Evolutionary conservation across 2,888 invertebrate species (phyloP), one percentile per base, ranked within the genome.

Genomic region (Hypercompe scribonia): DNA sequence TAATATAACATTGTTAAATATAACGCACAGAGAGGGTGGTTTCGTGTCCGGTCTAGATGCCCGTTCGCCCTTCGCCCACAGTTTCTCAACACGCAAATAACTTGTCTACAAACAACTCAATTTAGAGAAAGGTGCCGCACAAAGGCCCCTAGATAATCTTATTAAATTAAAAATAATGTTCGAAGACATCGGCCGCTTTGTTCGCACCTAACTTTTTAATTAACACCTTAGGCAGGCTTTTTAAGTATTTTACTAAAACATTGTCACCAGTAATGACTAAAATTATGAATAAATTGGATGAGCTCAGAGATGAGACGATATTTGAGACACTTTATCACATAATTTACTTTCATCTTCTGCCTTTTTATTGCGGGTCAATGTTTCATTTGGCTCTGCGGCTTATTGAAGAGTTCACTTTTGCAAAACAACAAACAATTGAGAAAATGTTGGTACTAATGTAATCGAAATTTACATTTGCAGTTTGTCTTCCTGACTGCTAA

Each of bases 161-260:
- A 75, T 63, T 80, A 81, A 83, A 83, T 83, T 78, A 78, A 78
- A 77, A 80, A 75, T 68, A 75, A 70, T 78, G 72, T 78, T 71
- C 66, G 39, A 61, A n/a, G 42, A 61, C 42, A 18, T 61, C 34
- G n/a, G 34, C 15, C 65, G 50, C 70, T 70, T 54, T 65, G 70
- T 70, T 70, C 34, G 33, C 13, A 33, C 34, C 46, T 34, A 24
- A 65, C 50, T 70, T 70, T 34, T 64, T 70, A 70, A 64, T 68
- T 54, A 68, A 68, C 34, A 68, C 68, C 34, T 36, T 15, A 34
- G n/a, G 54, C 46, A 15, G 50, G 68, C 50, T 34, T 64, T n/a
- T 54, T n/a, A n/a, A 50, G 68, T 10, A 15, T 54, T 8, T 54
- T 54, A 68, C 34, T 68, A 50, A 68, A 54, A 68, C 34, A n/a